Conservation (phyloP, 2,113 vertebrate species). For the Tautogolabrus adspersus region DNA sequence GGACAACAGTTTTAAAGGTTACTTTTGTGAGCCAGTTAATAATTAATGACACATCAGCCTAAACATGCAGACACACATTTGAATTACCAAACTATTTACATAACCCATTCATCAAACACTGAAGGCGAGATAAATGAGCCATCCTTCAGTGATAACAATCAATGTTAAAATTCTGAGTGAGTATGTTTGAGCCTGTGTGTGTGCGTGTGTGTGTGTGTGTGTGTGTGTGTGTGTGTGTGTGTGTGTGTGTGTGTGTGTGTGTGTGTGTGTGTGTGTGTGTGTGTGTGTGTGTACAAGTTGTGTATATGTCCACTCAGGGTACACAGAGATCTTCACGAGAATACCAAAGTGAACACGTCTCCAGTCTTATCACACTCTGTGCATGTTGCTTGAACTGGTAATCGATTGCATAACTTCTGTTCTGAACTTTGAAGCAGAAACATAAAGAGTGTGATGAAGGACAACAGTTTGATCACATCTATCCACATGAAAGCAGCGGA, state of each 20-base stretch:
- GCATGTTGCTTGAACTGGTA: neutral
- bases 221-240: conserved; percentile 10
- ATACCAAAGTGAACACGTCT: neutral
- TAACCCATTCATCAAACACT: conserved; percentile 61
- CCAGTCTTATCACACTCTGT: conserved; percentile 15
- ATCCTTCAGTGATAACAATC: conserved; percentile 50
- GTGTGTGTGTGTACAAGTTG: conserved; percentile 3
- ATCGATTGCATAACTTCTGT: conserved; percentile 33
- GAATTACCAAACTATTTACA: conserved; percentile 33
- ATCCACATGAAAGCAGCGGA: conserved; percentile 32
- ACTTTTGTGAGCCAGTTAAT: neutral
- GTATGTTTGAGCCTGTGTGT: neutral
- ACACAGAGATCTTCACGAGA: conserved; percentile 1
- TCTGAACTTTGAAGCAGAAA: conserved; percentile 38
- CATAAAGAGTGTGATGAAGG: conserved; percentile 32
- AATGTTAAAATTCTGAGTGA: conserved; percentile 17
- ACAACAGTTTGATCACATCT: conserved; percentile 12
- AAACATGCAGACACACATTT: conserved; percentile 1
- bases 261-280: too few relatives aligned
- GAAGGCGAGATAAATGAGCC: conserved; percentile 45
- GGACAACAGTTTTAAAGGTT: neutral
- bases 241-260: conserved; percentile 11
- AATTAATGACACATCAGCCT: conserved; percentile 1
- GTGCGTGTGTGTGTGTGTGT: conserved; percentile 9
- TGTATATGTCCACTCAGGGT: neutral